A percentile compares a stretch with the other conserved stretches of the same genome.
Evolutionary conservation across 2,888 invertebrate genomes (phyloP).

Genomic region (Vannuccia rotundouncinata): DNA sequence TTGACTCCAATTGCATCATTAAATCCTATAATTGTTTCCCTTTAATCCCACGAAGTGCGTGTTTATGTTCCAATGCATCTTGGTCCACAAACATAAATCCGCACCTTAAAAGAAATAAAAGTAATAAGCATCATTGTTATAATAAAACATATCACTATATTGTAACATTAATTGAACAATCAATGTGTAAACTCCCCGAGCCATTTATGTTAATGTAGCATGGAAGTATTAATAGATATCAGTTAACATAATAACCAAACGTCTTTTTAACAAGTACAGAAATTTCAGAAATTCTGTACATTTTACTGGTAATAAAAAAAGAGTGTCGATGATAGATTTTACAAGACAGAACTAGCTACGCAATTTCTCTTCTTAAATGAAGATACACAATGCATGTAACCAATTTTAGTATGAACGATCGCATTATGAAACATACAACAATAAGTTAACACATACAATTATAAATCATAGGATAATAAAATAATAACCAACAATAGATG

Average conservation of each 20-base stretch:
- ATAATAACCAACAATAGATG: neutral
- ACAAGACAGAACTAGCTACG: neutral
- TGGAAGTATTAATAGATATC: neutral
- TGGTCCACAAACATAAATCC: slow-evolving; percentile 16
- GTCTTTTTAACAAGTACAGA: neutral
- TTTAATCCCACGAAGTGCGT: slow-evolving; percentile 14
- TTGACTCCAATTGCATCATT: neutral
- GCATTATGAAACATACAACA: neutral
- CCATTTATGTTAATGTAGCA: neutral
- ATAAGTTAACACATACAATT: neutral
- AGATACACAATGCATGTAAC: neutral
- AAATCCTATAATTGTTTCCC: neutral
- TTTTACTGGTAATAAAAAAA: neutral
- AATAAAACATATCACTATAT: neutral
- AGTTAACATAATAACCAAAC: neutral
- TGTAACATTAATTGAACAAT: neutral
- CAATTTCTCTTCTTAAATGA: too few relatives aligned
- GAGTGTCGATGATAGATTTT: neutral
- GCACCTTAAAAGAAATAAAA: slow-evolving; percentile 12
- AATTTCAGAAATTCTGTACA: neutral
- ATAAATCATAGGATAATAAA: neutral
- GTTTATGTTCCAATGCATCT: slow-evolving; percentile 13
- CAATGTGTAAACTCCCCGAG: too few relatives aligned
- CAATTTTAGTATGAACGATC: neutral
- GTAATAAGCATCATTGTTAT: neutral